These are phyloP conservation scores for Drosophila stalkeri DNA, from an alignment of 2,888 invertebrate genomes.

Conservation along the genomic window DNA sequence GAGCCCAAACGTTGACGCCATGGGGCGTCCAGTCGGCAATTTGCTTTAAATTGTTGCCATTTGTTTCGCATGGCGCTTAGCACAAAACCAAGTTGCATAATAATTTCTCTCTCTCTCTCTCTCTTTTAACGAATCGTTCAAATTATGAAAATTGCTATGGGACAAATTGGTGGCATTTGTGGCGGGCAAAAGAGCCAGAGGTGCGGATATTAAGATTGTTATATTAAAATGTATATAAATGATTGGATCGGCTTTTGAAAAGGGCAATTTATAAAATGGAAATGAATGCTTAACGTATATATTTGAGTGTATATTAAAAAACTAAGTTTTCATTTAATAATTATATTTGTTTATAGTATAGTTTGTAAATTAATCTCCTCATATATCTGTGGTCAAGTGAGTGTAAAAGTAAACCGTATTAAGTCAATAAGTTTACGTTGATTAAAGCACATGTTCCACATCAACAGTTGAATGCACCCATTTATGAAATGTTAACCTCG, in stretches of 20 bases:
- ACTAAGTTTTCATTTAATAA: background rate
- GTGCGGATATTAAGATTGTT: constrained; percentile 23
- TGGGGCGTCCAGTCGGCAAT: constrained; percentile 71
- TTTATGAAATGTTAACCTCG: constrained; percentile 65
- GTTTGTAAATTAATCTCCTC: background rate
- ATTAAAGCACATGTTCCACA: constrained; percentile 16
- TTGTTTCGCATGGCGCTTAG: constrained; percentile 65
- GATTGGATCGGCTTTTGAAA: constrained; percentile 5
- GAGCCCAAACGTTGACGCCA: constrained; percentile 57
- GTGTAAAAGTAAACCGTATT: background rate
- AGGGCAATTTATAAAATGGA: background rate
- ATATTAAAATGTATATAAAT: constrained; percentile 13
- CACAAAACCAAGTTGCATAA: constrained; percentile 62
- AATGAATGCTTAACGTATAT: background rate
- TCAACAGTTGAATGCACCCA: constrained; percentile 71
- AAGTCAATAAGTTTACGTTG: background rate
- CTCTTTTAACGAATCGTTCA: constrained; percentile 56
- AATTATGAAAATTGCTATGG: constrained; percentile 66
- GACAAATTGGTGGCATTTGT: constrained; percentile 38
- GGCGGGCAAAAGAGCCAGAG: background rate
- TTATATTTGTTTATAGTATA: background rate
- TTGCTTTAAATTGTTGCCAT: constrained; percentile 79
- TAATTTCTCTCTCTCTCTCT: constrained; percentile 58
- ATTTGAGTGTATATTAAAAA: background rate
- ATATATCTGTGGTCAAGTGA: too few species aligned